Evolutionary conservation across 2,113 vertebrate species (phyloP), one percentile per base, ranked within the genome.

Genomic region (Montifringilla adamsi): DNA sequence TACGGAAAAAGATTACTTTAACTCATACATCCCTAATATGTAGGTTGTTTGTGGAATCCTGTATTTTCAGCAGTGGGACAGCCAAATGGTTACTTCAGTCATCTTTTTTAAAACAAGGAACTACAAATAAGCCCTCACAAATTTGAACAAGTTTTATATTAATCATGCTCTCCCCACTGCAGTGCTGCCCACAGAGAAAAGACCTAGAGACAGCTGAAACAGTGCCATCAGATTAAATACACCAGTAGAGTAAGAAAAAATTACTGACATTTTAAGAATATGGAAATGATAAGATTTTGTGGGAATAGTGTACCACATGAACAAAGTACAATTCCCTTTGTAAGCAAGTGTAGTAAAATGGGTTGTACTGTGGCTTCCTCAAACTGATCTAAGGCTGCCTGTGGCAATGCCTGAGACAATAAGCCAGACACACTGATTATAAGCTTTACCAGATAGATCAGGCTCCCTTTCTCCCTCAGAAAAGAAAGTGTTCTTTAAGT

Each of bases 371-470:
- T 53, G 47, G 23, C 79, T 93, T 92, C 43, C 68, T 81, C 41
- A 86, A 41, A 39, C 37, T 89, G 47, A 37, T 5, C 12, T n/a
- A 75, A 70, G 35, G 11, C 26, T 92, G 94, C 92, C 83, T 49
- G 28, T 78, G 92, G 93, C 80, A 13, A 39, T 72, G 76, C 56
- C 80, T 11, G 44, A 68, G 83, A 85, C 4, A 7, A 60, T 86
- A 78, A 78, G 31, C 64, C 92, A 94, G 95, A 90, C 83, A 7
- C 56, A 33, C 47, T 84, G 92, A 93, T 94, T 86, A 91, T 49
- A 94, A 0, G 28, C 60, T 86, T 93, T 74, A 86, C 72, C 68
- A 93, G 44, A 39, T 23, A 70, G 59, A 89, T 78, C 79, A 91
- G 4, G 2, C 46, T 84, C 77, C 73, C 52, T 74, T 84, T 84